Evolutionary conservation across 2,888 invertebrate species (phyloP).

Genomic region (Ptychoptera contaminata): DNA sequence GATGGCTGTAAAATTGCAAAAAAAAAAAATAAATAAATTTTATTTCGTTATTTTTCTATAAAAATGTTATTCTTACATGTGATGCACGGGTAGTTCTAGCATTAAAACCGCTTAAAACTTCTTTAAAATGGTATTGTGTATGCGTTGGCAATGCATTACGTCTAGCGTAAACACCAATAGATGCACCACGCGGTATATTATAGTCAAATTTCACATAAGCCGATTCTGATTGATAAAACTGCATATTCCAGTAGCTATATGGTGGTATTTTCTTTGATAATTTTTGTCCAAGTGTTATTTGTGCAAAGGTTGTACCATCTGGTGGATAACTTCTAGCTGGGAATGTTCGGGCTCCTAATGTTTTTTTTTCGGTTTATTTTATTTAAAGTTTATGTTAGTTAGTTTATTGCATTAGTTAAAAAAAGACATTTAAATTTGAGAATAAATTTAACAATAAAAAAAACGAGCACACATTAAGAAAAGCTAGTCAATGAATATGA

Average conservation of each 20-base stretch:
- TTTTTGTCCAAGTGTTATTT: conserved; percentile 75
- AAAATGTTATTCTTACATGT: conserved; percentile 50
- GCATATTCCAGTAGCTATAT: conserved; percentile 95
- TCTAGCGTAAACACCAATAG: conserved; percentile 88
- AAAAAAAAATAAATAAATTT: background rate
- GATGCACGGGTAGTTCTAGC: conserved; percentile 70
- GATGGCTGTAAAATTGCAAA: conserved; percentile 36
- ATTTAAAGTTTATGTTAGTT: background rate
- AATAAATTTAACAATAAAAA: conserved; percentile 4
- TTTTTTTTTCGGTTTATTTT: background rate
- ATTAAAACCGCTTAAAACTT: conserved; percentile 81
- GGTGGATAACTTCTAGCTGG: conserved; percentile 84
- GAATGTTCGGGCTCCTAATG: conserved; percentile 68
- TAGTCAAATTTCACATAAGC: conserved; percentile 91
- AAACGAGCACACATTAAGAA: conserved; percentile 8
- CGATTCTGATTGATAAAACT: conserved; percentile 88
- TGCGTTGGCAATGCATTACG: conserved; percentile 90
- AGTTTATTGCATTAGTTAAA: background rate
- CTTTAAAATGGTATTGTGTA: conserved; percentile 91
- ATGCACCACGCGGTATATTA: conserved; percentile 78
- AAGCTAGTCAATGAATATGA: background rate
- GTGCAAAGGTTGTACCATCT: conserved; percentile 82
- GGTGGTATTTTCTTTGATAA: conserved; percentile 79
- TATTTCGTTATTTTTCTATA: conserved; percentile 4
- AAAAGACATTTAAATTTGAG: conserved; percentile 3